Evolutionary conservation across 1,140 invertebrate species (phyloP), one percentile per base, ranked within the genome.

Genomic region (Melanaphis sacchari): DNA sequence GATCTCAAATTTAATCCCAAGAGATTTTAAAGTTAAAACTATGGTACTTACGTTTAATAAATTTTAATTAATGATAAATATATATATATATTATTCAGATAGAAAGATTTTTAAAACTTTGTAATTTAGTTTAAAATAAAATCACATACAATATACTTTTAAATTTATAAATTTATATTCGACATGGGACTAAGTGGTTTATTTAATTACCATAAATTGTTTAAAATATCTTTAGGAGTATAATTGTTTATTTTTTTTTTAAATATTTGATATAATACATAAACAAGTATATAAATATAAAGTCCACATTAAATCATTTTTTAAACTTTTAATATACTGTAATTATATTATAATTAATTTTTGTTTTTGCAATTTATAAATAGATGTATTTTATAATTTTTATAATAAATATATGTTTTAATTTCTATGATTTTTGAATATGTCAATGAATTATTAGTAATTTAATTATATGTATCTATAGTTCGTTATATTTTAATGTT

Each of bases 11-110:
- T 66, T 66, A 66, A 87, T 43, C 26, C n/a, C 26, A 15, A 43
- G 41, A 21, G 84, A 87, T 43, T n/a, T 31, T 15, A 87, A 87
- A 87, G 24, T 87, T 87, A 46, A 46, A 31, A 87, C 41, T 46
- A 41, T 7, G 38, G 36, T n/a, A 66, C 59, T 66, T 66, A 15
- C 84, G 84, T 87, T 87, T 87, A 43, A 87, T 87, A 46, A 46
- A 87, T 87, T 43, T 87, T 87, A 43, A 87, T 87, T 87, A 87
- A 46, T 15, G n/a, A 87, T n/a, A 11, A 87, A 85, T 43, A 84
- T 40, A 26, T 84, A 24, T 41, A 41, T 41, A 24, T 84, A 84
- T 41, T 84, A 87, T 46, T n/a, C 43, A 87, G 18, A 4, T n/a
- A 46, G 15, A 4, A 84, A 41, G 26, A 84, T 24, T 87, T 87